Evolutionary conservation across 2,888 invertebrate species (phyloP).

Genomic region (Tridacna crocea): DNA sequence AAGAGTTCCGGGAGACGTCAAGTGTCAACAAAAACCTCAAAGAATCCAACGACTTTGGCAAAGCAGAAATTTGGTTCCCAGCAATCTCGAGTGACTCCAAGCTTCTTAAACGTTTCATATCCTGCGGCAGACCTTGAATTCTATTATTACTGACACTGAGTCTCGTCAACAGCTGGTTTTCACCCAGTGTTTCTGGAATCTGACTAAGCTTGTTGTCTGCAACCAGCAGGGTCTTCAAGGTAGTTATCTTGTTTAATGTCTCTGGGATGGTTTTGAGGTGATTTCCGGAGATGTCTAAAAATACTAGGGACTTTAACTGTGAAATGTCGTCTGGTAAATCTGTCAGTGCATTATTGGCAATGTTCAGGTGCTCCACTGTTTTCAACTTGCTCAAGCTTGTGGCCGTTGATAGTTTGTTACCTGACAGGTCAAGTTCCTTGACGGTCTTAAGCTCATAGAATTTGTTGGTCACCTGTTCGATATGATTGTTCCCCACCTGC

Average conservation of each 20-base stretch:
- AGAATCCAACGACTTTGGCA: constrained; percentile 77
- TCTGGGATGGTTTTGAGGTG: constrained; percentile 72
- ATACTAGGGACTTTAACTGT: constrained; percentile 71
- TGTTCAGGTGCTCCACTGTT: constrained; percentile 67
- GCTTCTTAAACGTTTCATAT: constrained; percentile 71
- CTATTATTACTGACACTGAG: constrained; percentile 73
- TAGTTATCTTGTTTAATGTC: constrained; percentile 67
- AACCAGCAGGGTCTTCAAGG: constrained; percentile 71
- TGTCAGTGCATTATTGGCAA: constrained; percentile 73
- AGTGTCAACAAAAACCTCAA: constrained; percentile 74
- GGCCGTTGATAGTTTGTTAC: constrained; percentile 68
- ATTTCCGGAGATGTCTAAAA: constrained; percentile 78
- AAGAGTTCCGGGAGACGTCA: constrained; percentile 75
- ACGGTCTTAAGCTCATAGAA: constrained; percentile 77
- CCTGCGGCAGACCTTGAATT: constrained; percentile 71
- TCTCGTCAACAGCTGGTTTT: constrained; percentile 74
- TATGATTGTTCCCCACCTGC: constrained; percentile 73
- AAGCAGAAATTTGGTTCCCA: constrained; percentile 72
- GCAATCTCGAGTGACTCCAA: constrained; percentile 69
- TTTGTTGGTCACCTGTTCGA: constrained; percentile 76
- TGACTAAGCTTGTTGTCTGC: constrained; percentile 76
- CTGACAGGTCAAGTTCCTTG: constrained; percentile 74
- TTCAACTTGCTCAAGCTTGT: constrained; percentile 72
- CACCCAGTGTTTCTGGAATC: constrained; percentile 79
- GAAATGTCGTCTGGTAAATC: constrained; percentile 76